Evolutionary conservation across 2,797 vertebrate species (phyloP).

Genomic region (Tadarida brasiliensis): DNA sequence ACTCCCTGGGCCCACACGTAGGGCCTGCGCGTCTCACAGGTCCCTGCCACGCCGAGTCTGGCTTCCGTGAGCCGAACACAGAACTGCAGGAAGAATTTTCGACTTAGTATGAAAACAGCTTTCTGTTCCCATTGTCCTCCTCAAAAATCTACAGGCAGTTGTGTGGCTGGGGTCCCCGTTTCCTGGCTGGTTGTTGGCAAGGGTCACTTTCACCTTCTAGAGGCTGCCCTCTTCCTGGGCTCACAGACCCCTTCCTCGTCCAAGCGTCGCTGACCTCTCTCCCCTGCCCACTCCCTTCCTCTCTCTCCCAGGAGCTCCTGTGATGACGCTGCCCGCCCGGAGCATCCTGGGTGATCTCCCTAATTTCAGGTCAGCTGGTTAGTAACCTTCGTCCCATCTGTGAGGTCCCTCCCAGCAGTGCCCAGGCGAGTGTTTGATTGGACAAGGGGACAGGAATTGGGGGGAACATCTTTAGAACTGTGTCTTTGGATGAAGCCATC

Average conservation of each 20-base stretch:
- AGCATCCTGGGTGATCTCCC: neutral
- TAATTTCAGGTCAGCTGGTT: neutral
- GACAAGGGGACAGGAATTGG: neutral
- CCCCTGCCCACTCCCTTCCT: neutral
- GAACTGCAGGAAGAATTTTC: neutral
- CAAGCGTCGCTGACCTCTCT: neutral
- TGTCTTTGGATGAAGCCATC: neutral
- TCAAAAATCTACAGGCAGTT: neutral
- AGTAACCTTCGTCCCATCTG: neutral
- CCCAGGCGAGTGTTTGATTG: neutral
- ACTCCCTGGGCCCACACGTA: accelerated
- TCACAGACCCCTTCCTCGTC: neutral
- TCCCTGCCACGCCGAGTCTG: neutral
- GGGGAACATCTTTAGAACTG: neutral
- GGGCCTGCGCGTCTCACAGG: no score
- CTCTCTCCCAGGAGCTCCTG: neutral
- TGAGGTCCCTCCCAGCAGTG: neutral
- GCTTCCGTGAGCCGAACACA: neutral
- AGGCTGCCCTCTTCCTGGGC: neutral
- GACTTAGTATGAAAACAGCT: neutral
- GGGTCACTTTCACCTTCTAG: neutral
- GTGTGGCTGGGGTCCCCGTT: neutral
- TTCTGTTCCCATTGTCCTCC: neutral
- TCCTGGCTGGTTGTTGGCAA: neutral
- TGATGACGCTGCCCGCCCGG: neutral